Percentiles rank a stretch among this genome's conserved stretches.
phyloP scores from a whole-genome alignment of 2,113 vertebrate species.

The Saccopteryx bilineata region DNA sequence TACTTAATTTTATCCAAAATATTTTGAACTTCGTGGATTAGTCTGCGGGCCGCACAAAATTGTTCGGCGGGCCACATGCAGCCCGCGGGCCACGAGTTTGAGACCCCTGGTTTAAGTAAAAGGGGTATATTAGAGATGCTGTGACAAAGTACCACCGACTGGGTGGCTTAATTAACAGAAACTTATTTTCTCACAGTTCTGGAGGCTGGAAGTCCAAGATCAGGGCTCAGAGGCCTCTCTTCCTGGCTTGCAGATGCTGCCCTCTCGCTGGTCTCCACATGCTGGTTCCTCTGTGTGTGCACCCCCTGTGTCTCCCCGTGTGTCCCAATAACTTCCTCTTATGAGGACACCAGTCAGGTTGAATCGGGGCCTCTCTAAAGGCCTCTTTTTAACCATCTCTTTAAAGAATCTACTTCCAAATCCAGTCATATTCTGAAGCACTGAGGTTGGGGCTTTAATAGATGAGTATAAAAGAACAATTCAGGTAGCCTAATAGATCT shows the following conservation, averaged over 20 bases:
- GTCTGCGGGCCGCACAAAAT: too few species aligned
- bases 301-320: too few species aligned
- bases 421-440: background rate
- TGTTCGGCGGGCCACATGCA: too few species aligned
- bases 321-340: background rate
- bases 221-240: background rate
- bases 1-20: too few species aligned
- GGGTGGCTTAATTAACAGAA: background rate
- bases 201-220: background rate
- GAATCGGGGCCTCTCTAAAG: background rate
- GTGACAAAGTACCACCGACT: background rate
- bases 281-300: background rate
- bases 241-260: background rate
- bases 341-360: background rate
- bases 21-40: too few species aligned
- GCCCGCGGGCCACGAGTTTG: too few species aligned
- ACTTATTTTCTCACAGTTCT: background rate
- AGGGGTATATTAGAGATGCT: background rate
- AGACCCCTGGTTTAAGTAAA: background rate
- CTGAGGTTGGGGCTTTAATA: background rate
- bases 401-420: background rate
- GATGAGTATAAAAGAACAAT: background rate
- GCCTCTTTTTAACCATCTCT: background rate
- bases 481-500: background rate
- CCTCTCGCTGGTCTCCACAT: rapidly evolving